Percentiles rank a stretch among this genome's conserved stretches.
Conservation (phyloP, 2,888 invertebrate species). For the Amphipoea oculea region DNA sequence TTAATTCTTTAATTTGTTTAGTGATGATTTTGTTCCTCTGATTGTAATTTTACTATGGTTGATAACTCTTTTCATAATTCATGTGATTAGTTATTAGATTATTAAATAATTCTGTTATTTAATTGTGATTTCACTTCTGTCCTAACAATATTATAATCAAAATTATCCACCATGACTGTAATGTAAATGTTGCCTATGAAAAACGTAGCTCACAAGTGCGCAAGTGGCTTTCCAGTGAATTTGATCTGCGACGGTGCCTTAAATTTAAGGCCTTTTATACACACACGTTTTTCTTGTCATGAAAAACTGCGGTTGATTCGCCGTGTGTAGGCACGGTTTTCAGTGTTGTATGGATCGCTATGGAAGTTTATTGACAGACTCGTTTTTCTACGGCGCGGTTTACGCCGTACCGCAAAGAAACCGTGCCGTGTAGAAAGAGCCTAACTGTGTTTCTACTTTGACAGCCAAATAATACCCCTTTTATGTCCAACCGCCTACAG, state of each 20-base stretch:
- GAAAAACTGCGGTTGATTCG: not conserved
- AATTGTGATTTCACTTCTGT: too few species aligned
- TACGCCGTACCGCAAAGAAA: not conserved
- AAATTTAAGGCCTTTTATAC: not conserved
- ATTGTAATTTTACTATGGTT: too few species aligned
- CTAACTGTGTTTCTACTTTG: not conserved
- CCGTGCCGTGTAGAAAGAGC: not conserved
- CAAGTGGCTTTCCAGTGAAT: not conserved
- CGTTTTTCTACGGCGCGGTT: not conserved
- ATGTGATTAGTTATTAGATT: too few species aligned
- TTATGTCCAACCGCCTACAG: not conserved
- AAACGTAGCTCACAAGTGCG: not conserved
- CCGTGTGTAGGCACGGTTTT: not conserved
- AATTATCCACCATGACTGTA: too few species aligned
- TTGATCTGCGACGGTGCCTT: not conserved
- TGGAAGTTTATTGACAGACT: not conserved
- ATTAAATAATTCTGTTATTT: too few species aligned
- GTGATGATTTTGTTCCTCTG: too few species aligned
- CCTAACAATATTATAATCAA: not conserved
- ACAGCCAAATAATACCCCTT: not conserved
- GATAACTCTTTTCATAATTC: too few species aligned
- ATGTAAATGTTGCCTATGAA: not conserved
- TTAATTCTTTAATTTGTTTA: too few species aligned
- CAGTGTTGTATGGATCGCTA: not conserved
- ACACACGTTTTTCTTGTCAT: not conserved